Conservation (phyloP, 2,797 vertebrate genomes). For the Gymnothorax reevesii region DNA sequence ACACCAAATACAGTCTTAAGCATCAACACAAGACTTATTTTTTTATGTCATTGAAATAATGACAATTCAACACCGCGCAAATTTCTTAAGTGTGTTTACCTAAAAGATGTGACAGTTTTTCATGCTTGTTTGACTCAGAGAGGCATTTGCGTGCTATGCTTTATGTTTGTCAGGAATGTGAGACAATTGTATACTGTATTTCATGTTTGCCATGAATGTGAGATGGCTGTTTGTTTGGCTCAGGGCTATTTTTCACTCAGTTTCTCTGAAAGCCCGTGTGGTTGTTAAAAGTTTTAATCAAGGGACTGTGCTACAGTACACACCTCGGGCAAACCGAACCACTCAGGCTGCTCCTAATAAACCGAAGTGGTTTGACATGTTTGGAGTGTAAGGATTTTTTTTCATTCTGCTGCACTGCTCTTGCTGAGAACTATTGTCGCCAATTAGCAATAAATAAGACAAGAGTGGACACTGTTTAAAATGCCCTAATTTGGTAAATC, state of each 20-base stretch:
- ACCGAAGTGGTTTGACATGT: neutral
- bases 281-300: neutral
- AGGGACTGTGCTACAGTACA: neutral
- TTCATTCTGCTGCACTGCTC: neutral
- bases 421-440: neutral
- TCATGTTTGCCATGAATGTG: neutral
- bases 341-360: neutral
- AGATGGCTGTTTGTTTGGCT: neutral
- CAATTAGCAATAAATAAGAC: neutral
- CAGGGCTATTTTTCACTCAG: constrained; percentile 6
- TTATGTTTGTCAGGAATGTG: neutral
- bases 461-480: neutral
- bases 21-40: too few relatives aligned
- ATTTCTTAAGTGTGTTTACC: neutral
- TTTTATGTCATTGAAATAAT: too few relatives aligned
- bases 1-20: too few relatives aligned
- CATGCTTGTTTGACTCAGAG: neutral
- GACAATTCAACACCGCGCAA: too few relatives aligned
- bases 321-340: neutral
- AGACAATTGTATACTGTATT: neutral
- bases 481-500: neutral
- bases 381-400: neutral
- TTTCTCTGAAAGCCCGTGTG: neutral
- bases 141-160: neutral
- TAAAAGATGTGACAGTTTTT: neutral